Evolutionary conservation across 1,140 invertebrate species (phyloP).

Genomic region (Battus philenor): DNA sequence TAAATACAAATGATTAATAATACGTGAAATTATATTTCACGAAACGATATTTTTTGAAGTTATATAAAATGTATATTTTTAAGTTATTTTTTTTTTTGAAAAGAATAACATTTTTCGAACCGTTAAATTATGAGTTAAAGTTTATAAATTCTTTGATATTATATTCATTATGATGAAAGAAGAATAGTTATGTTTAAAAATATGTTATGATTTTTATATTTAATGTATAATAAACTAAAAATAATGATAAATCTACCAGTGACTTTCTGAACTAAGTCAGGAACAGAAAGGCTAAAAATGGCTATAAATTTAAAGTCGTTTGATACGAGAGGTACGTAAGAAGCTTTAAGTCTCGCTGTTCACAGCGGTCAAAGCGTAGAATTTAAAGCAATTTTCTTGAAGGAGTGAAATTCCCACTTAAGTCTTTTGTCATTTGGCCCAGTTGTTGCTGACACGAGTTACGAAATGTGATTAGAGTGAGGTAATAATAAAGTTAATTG

Average conservation of each 20-base stretch:
- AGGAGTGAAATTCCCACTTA: conserved; percentile 3
- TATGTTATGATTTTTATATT: no score
- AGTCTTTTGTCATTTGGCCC: conserved; percentile 9
- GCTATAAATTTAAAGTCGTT: conserved; percentile 9
- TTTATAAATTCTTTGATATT: no score
- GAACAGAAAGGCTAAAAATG: no score
- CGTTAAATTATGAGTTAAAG: no score
- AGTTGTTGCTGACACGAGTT: not conserved
- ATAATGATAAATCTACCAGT: not conserved
- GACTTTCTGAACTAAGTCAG: no score
- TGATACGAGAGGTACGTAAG: conserved; percentile 9
- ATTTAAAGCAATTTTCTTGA: conserved; percentile 11
- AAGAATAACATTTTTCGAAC: not conserved
- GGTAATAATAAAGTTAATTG: conserved; percentile 5
- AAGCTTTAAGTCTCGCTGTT: conserved; percentile 5
- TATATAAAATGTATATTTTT: not conserved
- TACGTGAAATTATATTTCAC: not conserved
- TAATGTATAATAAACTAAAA: not conserved
- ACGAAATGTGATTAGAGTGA: conserved; percentile 4
- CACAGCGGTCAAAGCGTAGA: not conserved
- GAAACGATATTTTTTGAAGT: not conserved
- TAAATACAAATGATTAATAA: not conserved
- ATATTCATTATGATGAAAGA: no score
- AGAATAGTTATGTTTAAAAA: no score
- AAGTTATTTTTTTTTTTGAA: not conserved